phyloP scores from a whole-genome alignment of 2,113 vertebrate genomes.

The Thermophis baileyi region DNA sequence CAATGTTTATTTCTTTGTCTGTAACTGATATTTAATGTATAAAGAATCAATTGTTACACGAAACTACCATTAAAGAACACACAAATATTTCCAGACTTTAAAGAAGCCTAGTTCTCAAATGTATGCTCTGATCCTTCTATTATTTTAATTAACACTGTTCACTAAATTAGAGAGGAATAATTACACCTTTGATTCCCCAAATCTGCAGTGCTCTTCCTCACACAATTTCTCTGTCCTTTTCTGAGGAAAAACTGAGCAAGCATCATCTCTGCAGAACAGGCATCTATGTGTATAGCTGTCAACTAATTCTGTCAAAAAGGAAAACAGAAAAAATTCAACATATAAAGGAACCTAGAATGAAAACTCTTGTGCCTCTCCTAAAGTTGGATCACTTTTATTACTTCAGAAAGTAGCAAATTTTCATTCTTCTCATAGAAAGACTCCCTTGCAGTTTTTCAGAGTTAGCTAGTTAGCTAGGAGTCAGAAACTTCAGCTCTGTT shows the following conservation, averaged over 20 bases:
- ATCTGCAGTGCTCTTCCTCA: neutral
- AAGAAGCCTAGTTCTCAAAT: neutral
- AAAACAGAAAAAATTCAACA: neutral
- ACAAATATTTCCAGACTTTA: neutral
- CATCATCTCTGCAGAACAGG: neutral
- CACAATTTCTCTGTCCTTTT: neutral
- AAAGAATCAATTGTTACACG: neutral
- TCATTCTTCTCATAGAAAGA: neutral
- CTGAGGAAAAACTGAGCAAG: neutral
- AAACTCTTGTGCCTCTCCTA: neutral
- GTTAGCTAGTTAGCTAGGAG: neutral
- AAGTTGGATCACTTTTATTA: neutral
- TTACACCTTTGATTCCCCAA: neutral
- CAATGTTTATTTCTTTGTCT: neutral
- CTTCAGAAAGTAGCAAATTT: neutral
- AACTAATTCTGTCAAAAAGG: neutral
- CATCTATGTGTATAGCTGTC: neutral
- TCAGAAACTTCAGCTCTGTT: neutral
- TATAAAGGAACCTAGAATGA: neutral
- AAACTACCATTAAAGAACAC: neutral
- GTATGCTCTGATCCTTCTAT: neutral
- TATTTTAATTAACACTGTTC: neutral
- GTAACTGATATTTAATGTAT: neutral
- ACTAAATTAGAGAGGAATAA: neutral
- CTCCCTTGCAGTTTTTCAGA: neutral